These are phyloP conservation scores for Pseudococcus longispinus DNA, from an alignment of 2,888 invertebrate genomes.

Conservation along the genomic window DNA sequence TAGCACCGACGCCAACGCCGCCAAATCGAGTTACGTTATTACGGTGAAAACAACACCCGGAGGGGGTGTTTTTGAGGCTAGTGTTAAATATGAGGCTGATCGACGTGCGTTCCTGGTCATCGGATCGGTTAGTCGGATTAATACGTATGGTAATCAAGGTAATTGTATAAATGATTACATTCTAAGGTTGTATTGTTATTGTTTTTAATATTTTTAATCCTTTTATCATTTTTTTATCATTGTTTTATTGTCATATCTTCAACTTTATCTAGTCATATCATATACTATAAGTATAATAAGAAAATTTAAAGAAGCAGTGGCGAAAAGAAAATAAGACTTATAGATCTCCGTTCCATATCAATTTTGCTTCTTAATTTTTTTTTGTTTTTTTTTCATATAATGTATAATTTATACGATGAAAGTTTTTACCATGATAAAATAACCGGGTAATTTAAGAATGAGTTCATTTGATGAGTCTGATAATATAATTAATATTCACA, in stretches of 20 bases:
- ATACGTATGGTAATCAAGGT: conserved; percentile 82
- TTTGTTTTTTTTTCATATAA: no score
- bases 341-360: no score
- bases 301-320: no score
- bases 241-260: neutral
- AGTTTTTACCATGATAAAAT: no score
- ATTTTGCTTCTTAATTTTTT: no score
- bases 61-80: conserved; percentile 79
- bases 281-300: no score
- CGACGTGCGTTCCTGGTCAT: conserved; percentile 66
- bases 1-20: conserved; percentile 59
- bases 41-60: conserved; percentile 73
- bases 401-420: no score
- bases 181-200: conserved; percentile 81
- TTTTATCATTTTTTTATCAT: neutral
- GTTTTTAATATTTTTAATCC: conserved; percentile 61
- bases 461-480: no score
- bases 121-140: conserved; percentile 79
- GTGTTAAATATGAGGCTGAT: conserved; percentile 67
- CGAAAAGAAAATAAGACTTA: no score
- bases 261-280: no score
- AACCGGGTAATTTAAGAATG: no score
- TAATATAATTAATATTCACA: no score
- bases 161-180: conserved; percentile 77
- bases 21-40: conserved; percentile 70